Conservation (phyloP, 2,797 vertebrate genomes). For the Enteromius treurensis region DNA sequence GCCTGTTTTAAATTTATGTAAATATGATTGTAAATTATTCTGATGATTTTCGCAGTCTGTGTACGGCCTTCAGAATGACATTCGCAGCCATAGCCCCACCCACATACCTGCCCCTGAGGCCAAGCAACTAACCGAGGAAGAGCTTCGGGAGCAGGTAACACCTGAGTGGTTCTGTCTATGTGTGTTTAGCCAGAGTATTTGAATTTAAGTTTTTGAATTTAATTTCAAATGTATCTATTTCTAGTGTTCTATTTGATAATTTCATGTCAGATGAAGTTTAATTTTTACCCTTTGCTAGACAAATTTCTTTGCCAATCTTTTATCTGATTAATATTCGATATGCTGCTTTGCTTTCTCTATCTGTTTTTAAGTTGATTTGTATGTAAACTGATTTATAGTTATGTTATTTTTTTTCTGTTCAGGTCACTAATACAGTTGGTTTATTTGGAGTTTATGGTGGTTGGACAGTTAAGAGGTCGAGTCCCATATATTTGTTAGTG, state of each 20-base stretch:
- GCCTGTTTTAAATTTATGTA: background rate
- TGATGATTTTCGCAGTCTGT: conserved; percentile 81
- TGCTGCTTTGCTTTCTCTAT: background rate
- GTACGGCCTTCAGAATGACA: conserved; percentile 95
- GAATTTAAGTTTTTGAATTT: background rate
- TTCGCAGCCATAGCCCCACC: conserved; percentile 93
- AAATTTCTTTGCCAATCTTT: background rate
- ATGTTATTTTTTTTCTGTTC: background rate
- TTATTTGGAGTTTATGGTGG: background rate
- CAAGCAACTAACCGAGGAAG: conserved; percentile 92
- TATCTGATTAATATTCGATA: background rate
- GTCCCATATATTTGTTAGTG: background rate
- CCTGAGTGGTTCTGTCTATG: background rate
- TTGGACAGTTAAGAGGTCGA: background rate
- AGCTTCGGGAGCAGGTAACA: conserved; percentile 90
- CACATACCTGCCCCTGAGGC: conserved; percentile 89
- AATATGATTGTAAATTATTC: conserved; percentile 34
- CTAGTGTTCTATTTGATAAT: background rate
- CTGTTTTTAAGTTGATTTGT: background rate
- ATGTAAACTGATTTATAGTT: background rate
- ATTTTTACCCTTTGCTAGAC: background rate
- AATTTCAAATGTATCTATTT: background rate
- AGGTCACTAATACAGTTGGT: background rate
- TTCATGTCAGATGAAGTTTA: background rate
- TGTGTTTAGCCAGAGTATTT: background rate